Percentiles rank a stretch among this genome's conserved stretches.
These are phyloP conservation scores for Lineus longissimus DNA, from an alignment of 1,140 invertebrate genomes.

Conservation along the genomic window DNA sequence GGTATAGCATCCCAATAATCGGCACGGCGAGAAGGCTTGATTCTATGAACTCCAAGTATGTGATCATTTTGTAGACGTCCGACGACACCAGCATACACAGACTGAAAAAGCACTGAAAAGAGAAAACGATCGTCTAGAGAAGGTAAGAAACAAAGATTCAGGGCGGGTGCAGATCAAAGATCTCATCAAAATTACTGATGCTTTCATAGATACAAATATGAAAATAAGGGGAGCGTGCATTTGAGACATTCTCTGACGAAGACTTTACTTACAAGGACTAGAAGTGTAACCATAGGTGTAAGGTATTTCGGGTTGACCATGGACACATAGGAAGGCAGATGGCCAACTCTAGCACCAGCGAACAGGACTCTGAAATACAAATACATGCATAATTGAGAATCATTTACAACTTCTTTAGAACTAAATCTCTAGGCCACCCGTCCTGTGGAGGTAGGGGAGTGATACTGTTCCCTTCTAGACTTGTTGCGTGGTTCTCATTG, in stretches of 20 bases:
- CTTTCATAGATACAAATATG: no score
- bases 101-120: neutral
- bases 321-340: conserved; percentile 3
- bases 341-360: conserved; percentile 10
- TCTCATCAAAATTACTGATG: no score
- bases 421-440: no score
- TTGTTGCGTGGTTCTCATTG: no score
- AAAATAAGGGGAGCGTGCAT: no score
- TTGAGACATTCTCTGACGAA: no score
- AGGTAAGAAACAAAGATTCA: no score
- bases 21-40: neutral
- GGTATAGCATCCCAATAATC: neutral
- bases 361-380: conserved; percentile 7
- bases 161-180: no score
- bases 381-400: neutral
- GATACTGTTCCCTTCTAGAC: no score
- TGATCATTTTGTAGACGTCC: neutral
- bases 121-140: neutral
- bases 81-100: neutral
- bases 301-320: conserved; percentile 4
- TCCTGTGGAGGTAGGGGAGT: no score
- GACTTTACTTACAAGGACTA: no score
- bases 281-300: conserved; percentile 3
- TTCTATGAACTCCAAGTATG: conserved; percentile 1
- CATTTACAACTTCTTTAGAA: no score